phyloP scores from a whole-genome alignment of 2,797 vertebrate species.

The Diplodus sargus region DNA sequence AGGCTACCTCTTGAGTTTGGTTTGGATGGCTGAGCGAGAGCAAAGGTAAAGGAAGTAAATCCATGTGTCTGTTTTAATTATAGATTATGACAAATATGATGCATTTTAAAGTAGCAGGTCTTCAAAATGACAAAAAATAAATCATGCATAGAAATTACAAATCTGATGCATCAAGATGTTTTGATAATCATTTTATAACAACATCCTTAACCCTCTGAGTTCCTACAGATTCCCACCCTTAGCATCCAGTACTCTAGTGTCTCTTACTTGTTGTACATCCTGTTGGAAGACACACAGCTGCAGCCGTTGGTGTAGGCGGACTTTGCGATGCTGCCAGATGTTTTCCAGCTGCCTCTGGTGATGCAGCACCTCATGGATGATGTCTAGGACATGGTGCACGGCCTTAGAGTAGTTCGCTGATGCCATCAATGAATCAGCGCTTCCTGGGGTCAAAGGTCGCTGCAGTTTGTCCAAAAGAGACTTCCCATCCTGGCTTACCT shows the following conservation, averaged over 20 bases:
- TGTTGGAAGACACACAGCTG: slow-evolving; percentile 99
- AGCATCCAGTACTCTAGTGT: not conserved
- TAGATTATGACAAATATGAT: no score
- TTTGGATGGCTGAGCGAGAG: not conserved
- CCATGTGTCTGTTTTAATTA: no score
- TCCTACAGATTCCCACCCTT: no score
- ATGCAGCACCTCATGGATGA: slow-evolving; percentile 97
- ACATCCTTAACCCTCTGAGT: no score
- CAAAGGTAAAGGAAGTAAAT: no score
- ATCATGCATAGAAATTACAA: no score
- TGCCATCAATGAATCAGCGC: slow-evolving; percentile 93
- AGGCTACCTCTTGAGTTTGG: no score
- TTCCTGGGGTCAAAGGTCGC: slow-evolving; percentile 95
- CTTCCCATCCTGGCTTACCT: slow-evolving; percentile 99
- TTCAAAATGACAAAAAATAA: no score
- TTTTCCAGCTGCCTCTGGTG: slow-evolving; percentile 98
- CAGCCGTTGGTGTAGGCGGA: slow-evolving; percentile 96
- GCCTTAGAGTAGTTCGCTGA: slow-evolving; percentile 99
- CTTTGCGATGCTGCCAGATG: slow-evolving; percentile 99
- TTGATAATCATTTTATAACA: no score
- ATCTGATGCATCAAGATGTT: no score
- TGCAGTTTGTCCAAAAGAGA: slow-evolving; percentile 97
- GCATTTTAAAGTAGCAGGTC: no score
- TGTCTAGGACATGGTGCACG: slow-evolving; percentile 95
- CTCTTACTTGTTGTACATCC: slow-evolving; percentile 94